Conservation (phyloP, 2,888 invertebrate genomes). For the Volucella inflata region DNA sequence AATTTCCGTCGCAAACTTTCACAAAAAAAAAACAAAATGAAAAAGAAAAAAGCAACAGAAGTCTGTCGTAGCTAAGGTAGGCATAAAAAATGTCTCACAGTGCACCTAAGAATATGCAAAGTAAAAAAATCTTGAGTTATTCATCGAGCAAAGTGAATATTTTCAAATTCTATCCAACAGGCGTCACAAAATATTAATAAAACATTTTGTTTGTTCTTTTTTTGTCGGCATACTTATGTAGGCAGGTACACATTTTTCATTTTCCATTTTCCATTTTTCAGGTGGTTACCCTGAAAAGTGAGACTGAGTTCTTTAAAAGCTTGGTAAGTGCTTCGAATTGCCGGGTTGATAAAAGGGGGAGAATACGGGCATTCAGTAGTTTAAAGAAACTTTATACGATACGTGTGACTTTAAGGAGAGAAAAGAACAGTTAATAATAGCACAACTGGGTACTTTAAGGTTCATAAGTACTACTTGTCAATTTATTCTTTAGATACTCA, state of each 20-base stretch:
- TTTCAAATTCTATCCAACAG: constrained; percentile 57
- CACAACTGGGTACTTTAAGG: too few species aligned
- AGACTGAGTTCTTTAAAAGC: constrained; percentile 34
- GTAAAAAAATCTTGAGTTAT: constrained; percentile 49
- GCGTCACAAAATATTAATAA: constrained; percentile 71
- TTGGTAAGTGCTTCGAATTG: constrained; percentile 47
- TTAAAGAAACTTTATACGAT: constrained; percentile 21
- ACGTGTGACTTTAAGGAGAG: too few species aligned
- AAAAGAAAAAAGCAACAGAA: neutral
- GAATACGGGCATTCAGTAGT: neutral
- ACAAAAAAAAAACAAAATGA: constrained; percentile 10
- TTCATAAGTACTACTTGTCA: too few species aligned
- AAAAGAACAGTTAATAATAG: too few species aligned
- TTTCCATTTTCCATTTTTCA: neutral
- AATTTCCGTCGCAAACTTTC: constrained; percentile 23
- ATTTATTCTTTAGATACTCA: too few species aligned
- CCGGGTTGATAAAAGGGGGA: constrained; percentile 26
- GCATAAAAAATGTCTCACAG: constrained; percentile 54
- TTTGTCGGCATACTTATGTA: constrained; percentile 2
- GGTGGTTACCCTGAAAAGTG: neutral
- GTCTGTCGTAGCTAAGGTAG: constrained; percentile 22
- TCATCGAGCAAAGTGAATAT: constrained; percentile 58
- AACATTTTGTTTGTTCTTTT: constrained; percentile 46
- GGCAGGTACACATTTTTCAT: too few species aligned
- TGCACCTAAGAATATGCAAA: constrained; percentile 68